Evolutionary conservation across 1,140 invertebrate genomes (phyloP).

Genomic region (Drosophila repletoides): DNA sequence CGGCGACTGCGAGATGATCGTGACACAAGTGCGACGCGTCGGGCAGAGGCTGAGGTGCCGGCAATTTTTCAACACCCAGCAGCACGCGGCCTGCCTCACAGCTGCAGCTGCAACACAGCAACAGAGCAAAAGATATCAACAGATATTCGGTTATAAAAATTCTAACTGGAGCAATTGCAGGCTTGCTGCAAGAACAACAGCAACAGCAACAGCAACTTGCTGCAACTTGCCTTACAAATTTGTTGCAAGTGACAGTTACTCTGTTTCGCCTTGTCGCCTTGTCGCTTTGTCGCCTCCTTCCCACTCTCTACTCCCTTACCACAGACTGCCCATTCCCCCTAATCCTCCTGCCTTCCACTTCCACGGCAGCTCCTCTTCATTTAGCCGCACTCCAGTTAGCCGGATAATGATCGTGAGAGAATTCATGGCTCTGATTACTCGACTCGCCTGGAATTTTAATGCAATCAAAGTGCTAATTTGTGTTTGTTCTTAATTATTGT

Average conservation of each 20-base stretch:
- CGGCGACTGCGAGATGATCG: constrained; percentile 48
- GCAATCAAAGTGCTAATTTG: constrained; percentile 61
- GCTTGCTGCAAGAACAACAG: not conserved
- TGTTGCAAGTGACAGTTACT: constrained; percentile 69
- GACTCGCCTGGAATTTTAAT: constrained; percentile 59
- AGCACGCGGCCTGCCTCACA: constrained; percentile 43
- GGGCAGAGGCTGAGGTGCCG: constrained; percentile 50
- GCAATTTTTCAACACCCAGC: constrained; percentile 75
- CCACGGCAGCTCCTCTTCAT: constrained; percentile 5
- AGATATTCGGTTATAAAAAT: constrained; percentile 65
- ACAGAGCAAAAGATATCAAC: constrained; percentile 12
- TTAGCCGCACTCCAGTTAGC: constrained; percentile 37
- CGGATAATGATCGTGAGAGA: constrained; percentile 76
- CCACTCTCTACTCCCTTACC: not conserved
- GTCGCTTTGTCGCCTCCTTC: not conserved
- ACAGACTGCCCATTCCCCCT: constrained; percentile 24
- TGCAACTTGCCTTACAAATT: constrained; percentile 51
- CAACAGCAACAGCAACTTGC: constrained; percentile 7
- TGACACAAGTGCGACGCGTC: constrained; percentile 69
- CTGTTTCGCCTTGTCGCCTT: constrained; percentile 31
- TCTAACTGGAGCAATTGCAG: constrained; percentile 67
- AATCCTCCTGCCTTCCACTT: not conserved
- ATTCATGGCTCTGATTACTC: constrained; percentile 49
- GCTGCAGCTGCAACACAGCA: not conserved
- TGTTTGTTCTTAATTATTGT: constrained; percentile 67